Evolutionary conservation across 1,140 invertebrate genomes (phyloP).

Genomic region (Agrilus planipennis): DNA sequence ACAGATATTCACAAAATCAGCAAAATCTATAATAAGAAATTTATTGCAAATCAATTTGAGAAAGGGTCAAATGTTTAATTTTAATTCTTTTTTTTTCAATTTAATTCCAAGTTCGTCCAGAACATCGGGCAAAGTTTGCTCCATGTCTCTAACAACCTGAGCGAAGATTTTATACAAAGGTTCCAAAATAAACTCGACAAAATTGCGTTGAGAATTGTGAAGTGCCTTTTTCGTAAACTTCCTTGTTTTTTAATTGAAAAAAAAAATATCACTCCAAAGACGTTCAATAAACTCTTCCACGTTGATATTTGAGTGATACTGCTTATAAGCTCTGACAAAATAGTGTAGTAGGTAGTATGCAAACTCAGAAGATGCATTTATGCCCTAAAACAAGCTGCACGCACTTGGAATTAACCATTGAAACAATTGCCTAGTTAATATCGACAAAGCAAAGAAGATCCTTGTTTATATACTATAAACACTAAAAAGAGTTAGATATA

Average conservation of each 20-base stretch:
- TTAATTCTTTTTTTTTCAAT: slow-evolving; percentile 91
- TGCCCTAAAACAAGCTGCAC: too few relatives aligned
- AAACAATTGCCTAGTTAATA: too few relatives aligned
- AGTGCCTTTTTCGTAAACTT: slow-evolving; percentile 93
- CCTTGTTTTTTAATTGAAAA: slow-evolving; percentile 88
- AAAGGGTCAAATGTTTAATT: slow-evolving; percentile 91
- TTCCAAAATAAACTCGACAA: slow-evolving; percentile 98
- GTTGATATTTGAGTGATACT: slow-evolving; percentile 60
- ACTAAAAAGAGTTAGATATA: too few relatives aligned
- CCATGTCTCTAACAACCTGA: slow-evolving; percentile 97
- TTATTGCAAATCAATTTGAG: slow-evolving; percentile 82
- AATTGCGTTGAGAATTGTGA: slow-evolving; percentile 84
- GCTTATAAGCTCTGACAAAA: slow-evolving; percentile 87
- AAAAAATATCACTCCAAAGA: slow-evolving; percentile 98
- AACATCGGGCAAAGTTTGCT: slow-evolving; percentile 73
- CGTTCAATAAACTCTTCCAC: slow-evolving; percentile 79
- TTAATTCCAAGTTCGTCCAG: slow-evolving; percentile 86
- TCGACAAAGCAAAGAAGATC: too few relatives aligned
- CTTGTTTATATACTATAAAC: too few relatives aligned
- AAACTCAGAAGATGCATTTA: too few relatives aligned
- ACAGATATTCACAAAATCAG: slow-evolving; percentile 91
- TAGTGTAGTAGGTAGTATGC: too few relatives aligned
- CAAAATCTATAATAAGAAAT: slow-evolving; percentile 85
- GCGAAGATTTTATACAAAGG: slow-evolving; percentile 98
- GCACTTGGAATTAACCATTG: too few relatives aligned